Percentiles rank a stretch among this genome's conserved stretches.
phyloP scores from a whole-genome alignment of 1,140 invertebrate genomes.

The Trichonephila clavipes region DNA sequence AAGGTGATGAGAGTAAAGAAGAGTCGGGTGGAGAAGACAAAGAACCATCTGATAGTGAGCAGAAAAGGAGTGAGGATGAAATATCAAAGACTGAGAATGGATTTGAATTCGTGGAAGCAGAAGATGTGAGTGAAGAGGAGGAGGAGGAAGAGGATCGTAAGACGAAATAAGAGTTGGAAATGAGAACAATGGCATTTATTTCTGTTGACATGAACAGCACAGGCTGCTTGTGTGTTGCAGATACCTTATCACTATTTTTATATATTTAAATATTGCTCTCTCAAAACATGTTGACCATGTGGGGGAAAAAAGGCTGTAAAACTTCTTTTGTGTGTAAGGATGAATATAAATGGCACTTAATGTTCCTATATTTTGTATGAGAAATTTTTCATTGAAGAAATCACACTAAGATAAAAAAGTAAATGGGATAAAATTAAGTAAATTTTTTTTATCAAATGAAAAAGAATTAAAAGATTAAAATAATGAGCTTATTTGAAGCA shows the following conservation, averaged over 20 bases:
- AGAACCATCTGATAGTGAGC: slow-evolving; percentile 81
- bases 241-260: slow-evolving; percentile 46
- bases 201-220: background rate
- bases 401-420: no score
- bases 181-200: slow-evolving; percentile 57
- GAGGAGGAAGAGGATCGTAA: slow-evolving; percentile 42
- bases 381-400: background rate
- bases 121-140: slow-evolving; percentile 16
- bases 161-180: slow-evolving; percentile 43
- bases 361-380: slow-evolving; percentile 1
- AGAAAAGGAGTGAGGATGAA: slow-evolving; percentile 46
- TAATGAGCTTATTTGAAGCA: no score
- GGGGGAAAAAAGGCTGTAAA: slow-evolving; percentile 8
- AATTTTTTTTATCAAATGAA: no score
- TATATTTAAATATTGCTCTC: slow-evolving; percentile 43
- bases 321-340: background rate
- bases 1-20: slow-evolving; percentile 79
- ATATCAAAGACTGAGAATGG: slow-evolving; percentile 75
- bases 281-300: slow-evolving; percentile 19
- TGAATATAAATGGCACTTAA: slow-evolving; percentile 32
- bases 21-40: slow-evolving; percentile 80
- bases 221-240: background rate
- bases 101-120: slow-evolving; percentile 78
- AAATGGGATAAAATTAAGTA: no score
- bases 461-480: no score